These are phyloP conservation scores for Pseudobourletiella spinata DNA, from an alignment of 1,140 invertebrate species.

Conservation along the genomic window DNA sequence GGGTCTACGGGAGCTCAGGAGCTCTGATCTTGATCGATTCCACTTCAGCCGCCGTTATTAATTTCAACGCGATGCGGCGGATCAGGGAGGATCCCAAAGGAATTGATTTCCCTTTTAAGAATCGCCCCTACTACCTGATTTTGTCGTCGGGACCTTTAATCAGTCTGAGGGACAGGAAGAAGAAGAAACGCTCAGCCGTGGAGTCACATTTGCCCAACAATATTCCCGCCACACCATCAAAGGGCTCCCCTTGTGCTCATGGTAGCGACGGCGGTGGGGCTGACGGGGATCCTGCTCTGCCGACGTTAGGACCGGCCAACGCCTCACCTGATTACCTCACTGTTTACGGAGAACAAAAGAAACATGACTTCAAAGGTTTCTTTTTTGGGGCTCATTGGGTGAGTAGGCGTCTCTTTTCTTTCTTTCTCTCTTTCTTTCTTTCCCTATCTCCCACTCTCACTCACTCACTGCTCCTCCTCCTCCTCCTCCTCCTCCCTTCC, in stretches of 20 bases:
- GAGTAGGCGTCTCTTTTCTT: background rate
- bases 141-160: constrained; percentile 54
- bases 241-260: no score
- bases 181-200: background rate
- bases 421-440: background rate
- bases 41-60: constrained; percentile 50
- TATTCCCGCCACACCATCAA: background rate
- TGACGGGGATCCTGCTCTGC: background rate
- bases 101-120: constrained; percentile 60
- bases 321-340: constrained; percentile 47
- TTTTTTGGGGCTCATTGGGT: constrained; percentile 49
- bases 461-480: background rate
- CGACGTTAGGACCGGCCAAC: constrained; percentile 38
- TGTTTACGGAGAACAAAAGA: background rate
- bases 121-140: constrained; percentile 49
- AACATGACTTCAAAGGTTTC: constrained; percentile 47
- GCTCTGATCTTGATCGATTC: constrained; percentile 62
- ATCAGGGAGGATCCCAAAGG: constrained; percentile 58
- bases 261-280: background rate
- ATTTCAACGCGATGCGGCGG: constrained; percentile 56
- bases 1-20: constrained; percentile 60
- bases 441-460: background rate
- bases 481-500: background rate
- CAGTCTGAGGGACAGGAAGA: constrained; percentile 45
- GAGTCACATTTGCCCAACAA: background rate